A percentile compares a stretch with the other conserved stretches of the same genome.
Evolutionary conservation across 2,888 invertebrate species (phyloP).

Genomic region (Trachelus troglodyta): DNA sequence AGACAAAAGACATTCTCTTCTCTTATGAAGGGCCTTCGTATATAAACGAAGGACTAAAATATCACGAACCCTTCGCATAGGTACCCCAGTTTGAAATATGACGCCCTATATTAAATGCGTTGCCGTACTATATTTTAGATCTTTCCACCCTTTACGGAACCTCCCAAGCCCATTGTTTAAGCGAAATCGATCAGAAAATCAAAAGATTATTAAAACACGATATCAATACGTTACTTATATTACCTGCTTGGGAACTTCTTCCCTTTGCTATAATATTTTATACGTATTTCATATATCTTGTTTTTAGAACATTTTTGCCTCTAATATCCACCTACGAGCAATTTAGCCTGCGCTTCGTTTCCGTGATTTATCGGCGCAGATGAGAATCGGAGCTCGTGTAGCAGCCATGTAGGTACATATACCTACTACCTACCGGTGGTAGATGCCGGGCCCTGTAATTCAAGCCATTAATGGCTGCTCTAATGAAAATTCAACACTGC

Average conservation of each 20-base stretch:
- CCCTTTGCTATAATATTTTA: not conserved
- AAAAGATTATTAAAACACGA: constrained; percentile 44
- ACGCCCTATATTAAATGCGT: constrained; percentile 46
- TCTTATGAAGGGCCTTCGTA: constrained; percentile 26
- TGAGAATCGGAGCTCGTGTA: not conserved
- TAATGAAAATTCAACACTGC: constrained; percentile 18
- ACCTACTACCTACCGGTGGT: not conserved
- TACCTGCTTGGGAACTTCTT: not conserved
- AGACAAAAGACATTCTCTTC: constrained; percentile 32
- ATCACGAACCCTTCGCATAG: constrained; percentile 18
- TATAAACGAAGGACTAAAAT: constrained; percentile 28
- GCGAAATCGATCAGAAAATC: constrained; percentile 49
- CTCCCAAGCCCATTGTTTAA: not conserved
- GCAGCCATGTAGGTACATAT: not conserved
- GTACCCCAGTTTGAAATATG: constrained; percentile 35
- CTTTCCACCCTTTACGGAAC: constrained; percentile 32
- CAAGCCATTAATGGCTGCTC: constrained; percentile 19
- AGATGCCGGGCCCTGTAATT: constrained; percentile 12
- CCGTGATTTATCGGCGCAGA: not conserved
- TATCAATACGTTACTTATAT: constrained; percentile 17
- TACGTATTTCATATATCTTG: not conserved
- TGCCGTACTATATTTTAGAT: constrained; percentile 30
- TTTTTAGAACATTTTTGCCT: not conserved
- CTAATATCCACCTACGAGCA: not conserved
- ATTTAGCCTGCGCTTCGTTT: not conserved